Conservation (phyloP, 2,113 vertebrate species). For the Meriones unguiculatus region DNA sequence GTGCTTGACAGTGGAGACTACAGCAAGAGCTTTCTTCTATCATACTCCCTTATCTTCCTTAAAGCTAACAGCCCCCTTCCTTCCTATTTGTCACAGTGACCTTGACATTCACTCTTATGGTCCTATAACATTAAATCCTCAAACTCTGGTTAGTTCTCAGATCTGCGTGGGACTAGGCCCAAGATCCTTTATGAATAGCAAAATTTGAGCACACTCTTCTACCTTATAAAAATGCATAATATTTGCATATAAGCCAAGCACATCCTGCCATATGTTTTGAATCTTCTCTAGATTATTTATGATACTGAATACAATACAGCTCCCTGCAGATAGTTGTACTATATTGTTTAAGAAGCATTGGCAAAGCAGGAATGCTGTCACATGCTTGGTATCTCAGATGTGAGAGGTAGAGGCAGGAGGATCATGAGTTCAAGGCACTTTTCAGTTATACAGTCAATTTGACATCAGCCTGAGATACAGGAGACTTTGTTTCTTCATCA, state of each 20-base stretch:
- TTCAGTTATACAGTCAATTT: not conserved
- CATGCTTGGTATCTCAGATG: not conserved
- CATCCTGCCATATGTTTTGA: not conserved
- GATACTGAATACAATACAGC: not conserved
- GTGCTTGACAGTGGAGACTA: not conserved
- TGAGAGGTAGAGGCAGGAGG: not conserved
- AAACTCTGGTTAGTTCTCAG: not conserved
- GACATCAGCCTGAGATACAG: not conserved
- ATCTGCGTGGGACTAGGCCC: too few relatives aligned
- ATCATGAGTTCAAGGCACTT: not conserved
- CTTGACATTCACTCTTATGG: not conserved
- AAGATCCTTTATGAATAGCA: not conserved
- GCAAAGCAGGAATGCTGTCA: not conserved
- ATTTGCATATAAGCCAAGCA: not conserved
- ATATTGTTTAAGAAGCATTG: not conserved
- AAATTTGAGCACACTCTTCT: not conserved
- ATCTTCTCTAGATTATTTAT: not conserved
- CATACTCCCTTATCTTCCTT: not conserved
- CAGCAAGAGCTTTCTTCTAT: not conserved
- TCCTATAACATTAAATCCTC: not conserved
- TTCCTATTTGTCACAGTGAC: not conserved
- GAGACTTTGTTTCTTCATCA: not conserved
- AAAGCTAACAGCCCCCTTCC: not conserved
- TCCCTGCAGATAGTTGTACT: not conserved
- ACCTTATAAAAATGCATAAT: not conserved